Evolutionary conservation across 2,797 vertebrate species (phyloP).

Genomic region (Nothura maculosa): DNA sequence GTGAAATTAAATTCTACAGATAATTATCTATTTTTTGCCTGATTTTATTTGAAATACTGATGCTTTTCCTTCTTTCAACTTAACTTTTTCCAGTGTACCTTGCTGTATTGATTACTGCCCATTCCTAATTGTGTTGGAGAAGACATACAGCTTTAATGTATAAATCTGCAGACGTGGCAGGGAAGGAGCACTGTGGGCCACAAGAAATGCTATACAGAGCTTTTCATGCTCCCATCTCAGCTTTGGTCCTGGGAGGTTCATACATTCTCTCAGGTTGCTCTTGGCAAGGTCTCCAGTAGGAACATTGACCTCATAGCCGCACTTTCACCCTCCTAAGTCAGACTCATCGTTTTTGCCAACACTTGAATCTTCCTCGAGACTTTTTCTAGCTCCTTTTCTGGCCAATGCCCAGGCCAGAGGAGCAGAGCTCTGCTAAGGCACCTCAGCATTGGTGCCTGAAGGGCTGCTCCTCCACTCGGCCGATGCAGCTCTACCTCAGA

Average conservation of each 20-base stretch:
- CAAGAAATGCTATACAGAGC: neutral
- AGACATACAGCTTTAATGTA: neutral
- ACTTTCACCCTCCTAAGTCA: neutral
- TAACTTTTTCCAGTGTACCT: neutral
- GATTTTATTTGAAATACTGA: neutral
- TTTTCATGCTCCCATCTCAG: neutral
- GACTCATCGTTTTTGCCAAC: neutral
- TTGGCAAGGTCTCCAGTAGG: neutral
- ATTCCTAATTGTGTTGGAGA: neutral
- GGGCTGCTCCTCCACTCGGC: neutral
- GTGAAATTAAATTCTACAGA: neutral
- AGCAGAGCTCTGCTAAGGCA: neutral
- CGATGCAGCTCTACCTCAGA: fast-evolving
- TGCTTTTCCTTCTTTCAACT: neutral
- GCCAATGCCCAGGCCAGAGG: neutral
- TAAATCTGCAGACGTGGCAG: neutral
- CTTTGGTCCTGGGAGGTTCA: neutral
- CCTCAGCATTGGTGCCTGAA: neutral
- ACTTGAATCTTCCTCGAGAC: fast-evolving
- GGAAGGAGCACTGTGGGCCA: neutral
- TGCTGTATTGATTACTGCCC: neutral
- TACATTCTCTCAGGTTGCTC: neutral
- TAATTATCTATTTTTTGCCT: neutral
- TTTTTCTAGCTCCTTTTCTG: neutral
- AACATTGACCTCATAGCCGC: neutral